phyloP scores from a whole-genome alignment of 1,140 invertebrate genomes.

The Bradynema listronoti region DNA sequence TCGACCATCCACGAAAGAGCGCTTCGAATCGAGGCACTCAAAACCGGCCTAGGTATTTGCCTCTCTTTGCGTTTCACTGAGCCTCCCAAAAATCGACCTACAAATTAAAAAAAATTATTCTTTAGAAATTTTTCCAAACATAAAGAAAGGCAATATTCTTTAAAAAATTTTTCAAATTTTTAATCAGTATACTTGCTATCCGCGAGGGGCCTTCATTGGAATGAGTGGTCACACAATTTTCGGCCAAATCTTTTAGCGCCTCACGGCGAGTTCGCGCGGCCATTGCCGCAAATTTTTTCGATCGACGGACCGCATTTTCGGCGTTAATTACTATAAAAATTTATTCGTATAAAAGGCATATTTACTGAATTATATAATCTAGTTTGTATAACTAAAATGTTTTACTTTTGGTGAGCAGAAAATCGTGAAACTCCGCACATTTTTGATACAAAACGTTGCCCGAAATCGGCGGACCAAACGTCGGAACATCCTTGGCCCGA shows the following conservation, averaged over 20 bases:
- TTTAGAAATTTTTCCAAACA: too few relatives aligned
- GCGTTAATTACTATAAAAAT: conserved; percentile 78
- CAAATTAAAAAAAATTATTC: too few relatives aligned
- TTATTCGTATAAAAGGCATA: too few relatives aligned
- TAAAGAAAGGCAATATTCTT: too few relatives aligned
- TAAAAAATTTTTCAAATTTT: conserved; percentile 6
- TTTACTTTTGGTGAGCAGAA: conserved; percentile 78
- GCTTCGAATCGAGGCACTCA: conserved; percentile 66
- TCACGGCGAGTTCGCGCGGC: conserved; percentile 88
- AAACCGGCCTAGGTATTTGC: conserved; percentile 66
- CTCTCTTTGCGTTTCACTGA: conserved; percentile 67
- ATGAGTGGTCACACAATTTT: conserved; percentile 66
- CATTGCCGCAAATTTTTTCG: conserved; percentile 94
- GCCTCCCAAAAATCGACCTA: conserved; percentile 52
- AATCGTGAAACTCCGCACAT: conserved; percentile 80
- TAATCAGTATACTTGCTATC: conserved; percentile 44
- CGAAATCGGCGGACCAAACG: conserved; percentile 82
- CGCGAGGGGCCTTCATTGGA: conserved; percentile 54
- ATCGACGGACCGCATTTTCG: conserved; percentile 76
- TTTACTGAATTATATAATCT: too few relatives aligned
- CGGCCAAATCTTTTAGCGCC: conserved; percentile 80
- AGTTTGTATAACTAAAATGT: too few relatives aligned
- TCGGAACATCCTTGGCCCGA: conserved; percentile 89
- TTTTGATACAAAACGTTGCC: conserved; percentile 63
- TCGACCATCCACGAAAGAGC: conserved; percentile 70